Conservation (phyloP, 64 coral and sea anemone species). For the Orbicella faveolata region DNA sequence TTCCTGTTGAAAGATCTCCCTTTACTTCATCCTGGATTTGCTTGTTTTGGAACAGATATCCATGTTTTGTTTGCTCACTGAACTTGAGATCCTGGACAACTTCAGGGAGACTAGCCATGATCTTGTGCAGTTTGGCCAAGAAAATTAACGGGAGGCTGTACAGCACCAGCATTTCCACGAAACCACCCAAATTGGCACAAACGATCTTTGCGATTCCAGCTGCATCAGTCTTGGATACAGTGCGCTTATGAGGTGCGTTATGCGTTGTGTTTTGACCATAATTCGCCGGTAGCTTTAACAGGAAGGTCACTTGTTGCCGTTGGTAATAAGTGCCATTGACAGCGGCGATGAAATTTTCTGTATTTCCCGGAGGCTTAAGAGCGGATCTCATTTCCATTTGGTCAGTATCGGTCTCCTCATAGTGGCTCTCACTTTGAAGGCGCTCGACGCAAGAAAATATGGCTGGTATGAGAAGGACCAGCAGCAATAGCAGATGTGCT, state of each 20-base stretch:
- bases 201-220: constrained; percentile 25
- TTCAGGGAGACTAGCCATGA: constrained; percentile 33
- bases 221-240: constrained; percentile 6
- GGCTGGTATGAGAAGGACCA: constrained; percentile 47
- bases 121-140: constrained; percentile 69
- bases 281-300: neutral
- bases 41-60: constrained; percentile 48
- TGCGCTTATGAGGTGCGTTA: neutral
- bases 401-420: constrained; percentile 10
- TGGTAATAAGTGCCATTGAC: neutral
- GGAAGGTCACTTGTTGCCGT: too few species aligned
- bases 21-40: constrained; percentile 26
- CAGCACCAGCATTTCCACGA: constrained; percentile 50
- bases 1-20: constrained; percentile 7
- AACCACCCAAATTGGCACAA: constrained; percentile 12
- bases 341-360: neutral
- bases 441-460: constrained; percentile 69
- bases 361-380: neutral
- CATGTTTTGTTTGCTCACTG: constrained; percentile 18
- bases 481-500: constrained; percentile 34
- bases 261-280: neutral
- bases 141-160: constrained; percentile 73
- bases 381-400: neutral
- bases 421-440: constrained; percentile 42
- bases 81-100: constrained; percentile 61